Evolutionary conservation across 2,888 invertebrate genomes (phyloP).

Genomic region (Drosophila anomalata): DNA sequence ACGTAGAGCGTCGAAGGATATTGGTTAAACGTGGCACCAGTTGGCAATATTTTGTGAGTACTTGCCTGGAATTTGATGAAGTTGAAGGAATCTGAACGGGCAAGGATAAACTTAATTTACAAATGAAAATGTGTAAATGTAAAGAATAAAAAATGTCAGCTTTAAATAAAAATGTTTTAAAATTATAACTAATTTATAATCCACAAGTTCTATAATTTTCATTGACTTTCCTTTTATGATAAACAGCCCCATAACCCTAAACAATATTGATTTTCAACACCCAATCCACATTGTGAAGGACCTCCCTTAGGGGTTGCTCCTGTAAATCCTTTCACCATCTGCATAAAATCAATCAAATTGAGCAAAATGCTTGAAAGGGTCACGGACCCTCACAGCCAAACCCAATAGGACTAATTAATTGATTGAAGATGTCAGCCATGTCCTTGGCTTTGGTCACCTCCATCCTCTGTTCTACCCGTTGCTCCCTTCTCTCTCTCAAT

Average conservation of each 20-base stretch:
- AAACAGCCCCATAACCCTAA: neutral
- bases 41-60: constrained; percentile 23
- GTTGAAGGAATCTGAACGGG: neutral
- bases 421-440: constrained; percentile 53
- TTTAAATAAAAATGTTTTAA: no score
- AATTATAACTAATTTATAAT: no score
- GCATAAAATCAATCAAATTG: constrained; percentile 50
- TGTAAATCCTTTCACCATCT: constrained; percentile 31
- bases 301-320: neutral
- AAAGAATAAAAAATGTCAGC: no score
- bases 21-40: constrained; percentile 36
- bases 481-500: neutral
- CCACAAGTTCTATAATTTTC: no score
- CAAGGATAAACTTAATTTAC: no score
- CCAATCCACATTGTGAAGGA: neutral
- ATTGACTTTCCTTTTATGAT: neutral
- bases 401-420: constrained; percentile 60
- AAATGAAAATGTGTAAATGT: no score
- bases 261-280: constrained; percentile 4
- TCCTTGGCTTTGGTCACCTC: constrained; percentile 8
- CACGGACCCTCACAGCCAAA: constrained; percentile 1
- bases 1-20: neutral
- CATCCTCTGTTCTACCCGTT: neutral
- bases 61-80: constrained; percentile 25
- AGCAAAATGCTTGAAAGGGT: constrained; percentile 21